Conservation (phyloP, 2,113 vertebrate species). For the Tragelaphus buxtoni region DNA sequence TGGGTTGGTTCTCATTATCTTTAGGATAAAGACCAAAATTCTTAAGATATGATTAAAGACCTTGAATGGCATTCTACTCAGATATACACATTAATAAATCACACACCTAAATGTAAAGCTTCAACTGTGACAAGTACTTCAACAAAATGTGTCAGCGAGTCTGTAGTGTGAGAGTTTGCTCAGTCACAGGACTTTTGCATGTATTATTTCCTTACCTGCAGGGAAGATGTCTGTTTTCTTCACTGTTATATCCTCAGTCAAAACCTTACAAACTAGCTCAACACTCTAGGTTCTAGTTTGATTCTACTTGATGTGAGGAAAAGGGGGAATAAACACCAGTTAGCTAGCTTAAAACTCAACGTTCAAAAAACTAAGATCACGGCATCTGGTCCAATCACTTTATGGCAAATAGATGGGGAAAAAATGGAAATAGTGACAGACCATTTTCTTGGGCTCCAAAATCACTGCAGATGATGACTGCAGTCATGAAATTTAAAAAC, state of each 20-base stretch:
- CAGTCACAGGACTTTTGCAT: not conserved
- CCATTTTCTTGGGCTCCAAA: not conserved
- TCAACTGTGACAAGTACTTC: not conserved
- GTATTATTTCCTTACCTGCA: not conserved
- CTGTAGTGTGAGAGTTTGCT: not conserved
- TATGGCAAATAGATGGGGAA: not conserved
- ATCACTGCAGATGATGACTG: not conserved
- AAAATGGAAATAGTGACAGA: not conserved
- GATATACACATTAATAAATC: not conserved
- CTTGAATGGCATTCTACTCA: not conserved
- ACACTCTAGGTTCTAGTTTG: not conserved
- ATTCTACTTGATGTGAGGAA: not conserved
- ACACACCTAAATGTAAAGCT: not conserved
- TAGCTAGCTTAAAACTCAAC: not conserved
- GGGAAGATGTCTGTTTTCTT: not conserved
- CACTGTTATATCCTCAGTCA: not conserved
- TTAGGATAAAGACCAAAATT: not conserved
- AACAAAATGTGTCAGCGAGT: not conserved
- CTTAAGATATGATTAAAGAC: not conserved
- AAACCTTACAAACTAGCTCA: not conserved
- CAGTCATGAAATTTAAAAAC: not conserved
- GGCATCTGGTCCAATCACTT: not conserved
- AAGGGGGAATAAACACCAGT: not conserved
- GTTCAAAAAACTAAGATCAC: not conserved
- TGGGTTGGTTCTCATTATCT: not conserved